Conservation (phyloP, 2,113 vertebrate species). For the Sorex fumeus region DNA sequence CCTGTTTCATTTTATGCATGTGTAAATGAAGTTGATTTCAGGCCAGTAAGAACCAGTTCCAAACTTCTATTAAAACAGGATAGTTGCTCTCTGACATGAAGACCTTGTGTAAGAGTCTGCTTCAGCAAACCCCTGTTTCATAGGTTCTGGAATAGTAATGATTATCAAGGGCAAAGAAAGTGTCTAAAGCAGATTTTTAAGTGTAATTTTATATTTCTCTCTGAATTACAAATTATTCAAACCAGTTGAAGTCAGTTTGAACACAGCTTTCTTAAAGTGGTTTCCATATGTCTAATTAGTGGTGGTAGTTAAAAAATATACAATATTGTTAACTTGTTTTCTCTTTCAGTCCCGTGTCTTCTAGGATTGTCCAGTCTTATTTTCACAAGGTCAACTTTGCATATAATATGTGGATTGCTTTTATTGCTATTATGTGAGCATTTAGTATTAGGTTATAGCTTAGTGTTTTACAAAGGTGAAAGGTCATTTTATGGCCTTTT, state of each 20-base stretch:
- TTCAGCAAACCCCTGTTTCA: constrained; percentile 40
- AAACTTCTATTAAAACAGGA: neutral
- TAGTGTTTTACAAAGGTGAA: neutral
- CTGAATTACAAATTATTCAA: neutral
- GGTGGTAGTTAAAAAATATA: neutral
- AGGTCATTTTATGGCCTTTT: neutral
- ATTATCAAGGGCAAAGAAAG: constrained; percentile 10
- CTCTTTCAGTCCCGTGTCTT: neutral
- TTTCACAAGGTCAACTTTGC: neutral
- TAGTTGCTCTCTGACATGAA: neutral
- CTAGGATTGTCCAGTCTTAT: neutral
- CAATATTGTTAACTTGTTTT: neutral
- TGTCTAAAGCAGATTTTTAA: neutral
- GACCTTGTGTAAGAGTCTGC: neutral
- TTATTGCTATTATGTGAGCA: neutral
- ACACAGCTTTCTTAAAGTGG: neutral
- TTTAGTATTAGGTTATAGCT: neutral
- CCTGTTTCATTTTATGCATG: no score
- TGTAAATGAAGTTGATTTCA: constrained; percentile 55
- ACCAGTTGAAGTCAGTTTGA: neutral
- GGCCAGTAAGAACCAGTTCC: constrained; percentile 36
- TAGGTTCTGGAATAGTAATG: constrained; percentile 32
- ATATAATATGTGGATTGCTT: neutral
- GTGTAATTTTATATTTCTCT: constrained; percentile 48
- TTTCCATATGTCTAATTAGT: neutral